A percentile compares a stretch with the other conserved stretches of the same genome.
Conservation (phyloP, 2,113 vertebrate species). For the Myotis davidii region DNA sequence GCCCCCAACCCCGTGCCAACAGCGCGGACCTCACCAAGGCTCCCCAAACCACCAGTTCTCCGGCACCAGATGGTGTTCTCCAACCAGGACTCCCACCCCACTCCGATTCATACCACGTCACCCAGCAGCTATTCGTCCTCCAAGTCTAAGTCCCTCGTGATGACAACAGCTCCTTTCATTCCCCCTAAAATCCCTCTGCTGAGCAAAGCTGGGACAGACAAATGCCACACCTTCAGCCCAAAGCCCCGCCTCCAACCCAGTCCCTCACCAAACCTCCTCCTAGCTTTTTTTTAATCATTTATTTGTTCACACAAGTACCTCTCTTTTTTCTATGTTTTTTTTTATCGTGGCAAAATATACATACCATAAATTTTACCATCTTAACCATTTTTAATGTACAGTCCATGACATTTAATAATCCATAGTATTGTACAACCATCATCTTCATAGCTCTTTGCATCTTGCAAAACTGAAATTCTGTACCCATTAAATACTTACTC, state of each 20-base stretch:
- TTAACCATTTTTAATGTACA: neutral
- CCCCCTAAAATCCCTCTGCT: neutral
- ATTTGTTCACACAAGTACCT: neutral
- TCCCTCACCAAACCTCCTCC: neutral
- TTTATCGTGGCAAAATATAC: neutral
- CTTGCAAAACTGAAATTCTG: neutral
- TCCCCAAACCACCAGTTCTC: neutral
- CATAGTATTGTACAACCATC: neutral
- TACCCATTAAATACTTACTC: neutral
- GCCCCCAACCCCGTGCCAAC: neutral
- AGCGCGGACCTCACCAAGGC: accelerated
- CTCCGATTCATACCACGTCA: neutral
- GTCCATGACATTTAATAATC: neutral
- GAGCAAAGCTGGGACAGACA: neutral
- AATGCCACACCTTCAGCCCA: neutral
- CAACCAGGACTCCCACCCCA: neutral
- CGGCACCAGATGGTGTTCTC: neutral
- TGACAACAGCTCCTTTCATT: neutral
- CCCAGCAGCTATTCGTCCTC: neutral
- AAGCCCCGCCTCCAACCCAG: neutral
- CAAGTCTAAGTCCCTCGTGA: neutral
- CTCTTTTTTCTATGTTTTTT: neutral
- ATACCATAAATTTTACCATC: neutral
- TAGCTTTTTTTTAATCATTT: neutral
- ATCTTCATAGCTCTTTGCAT: neutral